Percentiles rank a stretch among this genome's conserved stretches.
phyloP scores from a whole-genome alignment of 1,140 invertebrate genomes.

The Magallana ariakensis region DNA sequence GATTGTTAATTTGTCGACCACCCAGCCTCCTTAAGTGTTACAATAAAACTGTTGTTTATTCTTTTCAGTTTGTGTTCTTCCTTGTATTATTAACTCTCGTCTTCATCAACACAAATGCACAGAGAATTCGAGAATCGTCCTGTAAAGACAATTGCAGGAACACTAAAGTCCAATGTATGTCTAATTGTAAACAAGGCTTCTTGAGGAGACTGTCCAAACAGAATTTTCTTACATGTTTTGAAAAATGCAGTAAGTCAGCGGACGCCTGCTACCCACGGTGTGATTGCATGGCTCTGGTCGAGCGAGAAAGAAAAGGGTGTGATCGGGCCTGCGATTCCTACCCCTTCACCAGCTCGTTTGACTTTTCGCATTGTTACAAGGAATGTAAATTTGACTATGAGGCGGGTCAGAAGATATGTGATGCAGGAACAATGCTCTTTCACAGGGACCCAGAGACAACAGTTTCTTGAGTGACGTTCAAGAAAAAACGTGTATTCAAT shows the following conservation, averaged over 20 bases:
- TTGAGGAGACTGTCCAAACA: neutral
- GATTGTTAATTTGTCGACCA: no score
- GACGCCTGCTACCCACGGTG: neutral
- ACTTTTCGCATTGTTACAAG: neutral
- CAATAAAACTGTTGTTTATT: neutral
- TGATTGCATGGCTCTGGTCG: neutral
- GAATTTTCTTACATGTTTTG: neutral
- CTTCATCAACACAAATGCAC: neutral
- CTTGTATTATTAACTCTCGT: neutral
- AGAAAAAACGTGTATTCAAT: no score
- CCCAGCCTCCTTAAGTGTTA: no score
- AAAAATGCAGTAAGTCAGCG: neutral
- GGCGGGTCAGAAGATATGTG: neutral
- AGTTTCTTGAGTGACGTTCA: no score
- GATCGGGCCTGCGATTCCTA: neutral
- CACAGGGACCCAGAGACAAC: neutral
- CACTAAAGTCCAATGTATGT: neutral
- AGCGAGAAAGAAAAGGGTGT: neutral
- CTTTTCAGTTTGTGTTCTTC: neutral
- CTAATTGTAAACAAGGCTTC: neutral
- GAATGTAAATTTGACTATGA: constrained; percentile 7
- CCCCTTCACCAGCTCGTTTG: neutral
- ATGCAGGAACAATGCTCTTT: neutral
- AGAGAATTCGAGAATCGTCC: neutral
- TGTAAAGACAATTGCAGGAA: neutral